These are phyloP conservation scores for Promerops cafer DNA, from an alignment of 2,113 vertebrate species.

Conservation along the genomic window DNA sequence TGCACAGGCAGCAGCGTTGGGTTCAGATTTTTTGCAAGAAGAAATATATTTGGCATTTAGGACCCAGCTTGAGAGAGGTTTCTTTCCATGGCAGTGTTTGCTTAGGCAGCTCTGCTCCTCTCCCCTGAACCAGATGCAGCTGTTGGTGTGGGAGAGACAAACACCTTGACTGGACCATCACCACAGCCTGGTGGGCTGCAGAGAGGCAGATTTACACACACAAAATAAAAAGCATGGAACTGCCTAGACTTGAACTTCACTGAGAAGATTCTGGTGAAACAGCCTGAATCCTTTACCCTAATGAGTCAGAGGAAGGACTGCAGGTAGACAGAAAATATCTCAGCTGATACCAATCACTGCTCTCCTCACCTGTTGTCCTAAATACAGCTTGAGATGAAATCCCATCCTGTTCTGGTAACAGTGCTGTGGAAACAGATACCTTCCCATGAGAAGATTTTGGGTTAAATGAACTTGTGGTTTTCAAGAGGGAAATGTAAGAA, in stretches of 20 bases:
- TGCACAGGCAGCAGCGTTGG: rapidly evolving
- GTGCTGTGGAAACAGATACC: neutral
- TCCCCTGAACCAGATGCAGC: neutral
- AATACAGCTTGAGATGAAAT: neutral
- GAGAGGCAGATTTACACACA: neutral
- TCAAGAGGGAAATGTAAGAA: neutral
- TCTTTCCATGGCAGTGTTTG: neutral
- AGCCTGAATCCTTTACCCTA: neutral
- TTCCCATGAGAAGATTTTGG: neutral
- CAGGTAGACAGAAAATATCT: neutral
- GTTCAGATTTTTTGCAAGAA: neutral
- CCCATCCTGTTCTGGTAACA: neutral
- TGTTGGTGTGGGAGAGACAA: neutral
- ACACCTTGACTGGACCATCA: neutral
- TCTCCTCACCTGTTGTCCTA: neutral
- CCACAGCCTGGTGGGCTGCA: neutral
- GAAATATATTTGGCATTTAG: neutral
- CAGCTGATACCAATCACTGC: neutral
- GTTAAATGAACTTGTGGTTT: neutral
- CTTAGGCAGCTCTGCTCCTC: neutral
- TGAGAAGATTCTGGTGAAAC: neutral
- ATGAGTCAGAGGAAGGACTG: neutral
- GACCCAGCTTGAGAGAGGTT: neutral
- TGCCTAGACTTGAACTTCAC: neutral
- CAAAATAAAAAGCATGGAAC: neutral